Base-by-base conservation (phyloP, 2,113 vertebrate genomes). In the Dicerorhinus sumatrensis region DNA sequence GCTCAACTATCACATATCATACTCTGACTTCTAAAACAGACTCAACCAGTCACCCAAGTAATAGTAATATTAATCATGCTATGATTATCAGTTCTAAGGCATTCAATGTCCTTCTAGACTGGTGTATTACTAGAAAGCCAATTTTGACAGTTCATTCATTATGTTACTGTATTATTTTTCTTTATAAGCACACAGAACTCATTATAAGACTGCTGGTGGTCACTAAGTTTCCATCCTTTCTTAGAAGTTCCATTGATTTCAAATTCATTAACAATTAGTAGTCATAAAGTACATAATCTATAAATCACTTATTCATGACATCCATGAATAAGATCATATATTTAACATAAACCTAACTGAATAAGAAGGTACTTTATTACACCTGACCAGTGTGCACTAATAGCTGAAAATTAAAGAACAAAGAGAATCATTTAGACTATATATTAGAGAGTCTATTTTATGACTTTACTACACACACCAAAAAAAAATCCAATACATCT, bases 341-440 rank as follows among this genome's bases (percentile, higher is more conserved):
- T 62, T 94, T 48, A 92, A 97, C n/a, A 94, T 14, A 97, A 94
- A 94, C 20, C 60, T 89, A 96, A 92, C 4, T 73, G 36, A 96
- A 25, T 65, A 87, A 42, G 54, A 84, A 84, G 42, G 7, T 80
- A 77, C 36, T 62, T 51, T 86, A 84, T 62, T 70, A 31, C 46
- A 91, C 36, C 39, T 62, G n/a, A 60, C 29, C 75, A 91, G 21
- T 87, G 10, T 80, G 51, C 58, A 90, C 58, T 67, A 93, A 93
- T 13, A 77, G 39, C 39, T 96, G 18, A 91, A 96, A 96, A 96
- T 27, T 76, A 95, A 96, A 94, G 6, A 94, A 89, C 2, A 70
- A 29, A 3, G 46, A 89, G 65, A 92, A 96, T 80, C 70, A 86
- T 81, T 72, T 69, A 76, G 58, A 86, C 18, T 72, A 29, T 67